Evolutionary conservation across 2,888 invertebrate species (phyloP).

Genomic region (Gymnosoma rotundatum): DNA sequence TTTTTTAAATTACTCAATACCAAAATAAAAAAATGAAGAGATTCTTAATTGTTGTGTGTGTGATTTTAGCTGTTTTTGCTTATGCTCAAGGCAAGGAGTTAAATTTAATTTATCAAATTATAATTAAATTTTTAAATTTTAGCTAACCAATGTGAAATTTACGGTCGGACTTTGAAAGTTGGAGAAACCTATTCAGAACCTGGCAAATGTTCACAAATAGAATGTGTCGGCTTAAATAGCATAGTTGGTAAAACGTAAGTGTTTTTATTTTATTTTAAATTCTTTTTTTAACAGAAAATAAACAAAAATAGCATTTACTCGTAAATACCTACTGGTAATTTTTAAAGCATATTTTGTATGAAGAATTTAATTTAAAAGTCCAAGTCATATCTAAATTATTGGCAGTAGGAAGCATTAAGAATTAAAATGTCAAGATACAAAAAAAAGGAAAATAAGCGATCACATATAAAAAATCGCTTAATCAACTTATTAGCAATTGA

Average conservation of each 20-base stretch:
- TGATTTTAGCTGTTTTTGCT: conserved; percentile 28
- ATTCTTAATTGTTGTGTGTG: conserved; percentile 33
- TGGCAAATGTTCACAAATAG: conserved; percentile 64
- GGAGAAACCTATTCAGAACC: conserved; percentile 63
- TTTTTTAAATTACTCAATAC: neutral
- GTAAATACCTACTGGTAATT: too few species aligned
- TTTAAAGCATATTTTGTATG: too few species aligned
- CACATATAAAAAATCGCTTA: too few species aligned
- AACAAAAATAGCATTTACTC: too few species aligned
- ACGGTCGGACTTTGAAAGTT: conserved; percentile 20
- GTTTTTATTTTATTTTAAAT: too few species aligned
- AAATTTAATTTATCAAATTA: neutral
- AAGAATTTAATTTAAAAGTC: too few species aligned
- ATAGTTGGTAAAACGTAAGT: conserved; percentile 70
- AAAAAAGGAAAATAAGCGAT: too few species aligned
- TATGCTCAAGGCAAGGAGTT: conserved; percentile 28
- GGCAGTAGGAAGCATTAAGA: too few species aligned
- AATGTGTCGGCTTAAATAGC: conserved; percentile 61
- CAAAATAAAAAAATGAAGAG: conserved; percentile 36
- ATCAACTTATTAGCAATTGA: too few species aligned
- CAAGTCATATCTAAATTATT: too few species aligned
- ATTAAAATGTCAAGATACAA: too few species aligned
- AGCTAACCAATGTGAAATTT: conserved; percentile 42
- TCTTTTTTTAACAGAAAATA: too few species aligned
- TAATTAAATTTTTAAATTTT: neutral